A percentile compares a stretch with the other conserved stretches of the same genome.
Evolutionary conservation across 2,113 vertebrate genomes (phyloP).

Genomic region (Pygoscelis antarcticus): DNA sequence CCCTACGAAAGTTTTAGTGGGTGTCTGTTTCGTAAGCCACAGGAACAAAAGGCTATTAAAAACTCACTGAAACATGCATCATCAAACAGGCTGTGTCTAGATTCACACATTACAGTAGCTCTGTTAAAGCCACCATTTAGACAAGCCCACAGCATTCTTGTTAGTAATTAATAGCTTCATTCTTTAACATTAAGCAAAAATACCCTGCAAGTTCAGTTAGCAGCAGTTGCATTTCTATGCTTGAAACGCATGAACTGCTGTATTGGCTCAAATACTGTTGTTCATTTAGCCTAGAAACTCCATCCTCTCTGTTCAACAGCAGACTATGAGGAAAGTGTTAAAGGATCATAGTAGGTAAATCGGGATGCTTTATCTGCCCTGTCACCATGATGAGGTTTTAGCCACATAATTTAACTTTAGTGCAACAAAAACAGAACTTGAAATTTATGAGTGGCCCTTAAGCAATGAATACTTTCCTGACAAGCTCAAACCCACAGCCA

Average conservation of each 20-base stretch:
- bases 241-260: background rate
- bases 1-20: conserved; percentile 16
- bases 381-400: background rate
- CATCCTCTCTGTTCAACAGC: background rate
- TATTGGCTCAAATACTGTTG: background rate
- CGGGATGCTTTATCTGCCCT: background rate
- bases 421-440: background rate
- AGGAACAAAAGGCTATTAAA: background rate
- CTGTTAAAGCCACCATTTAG: background rate
- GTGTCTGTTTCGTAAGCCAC: background rate
- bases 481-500: background rate
- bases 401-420: background rate
- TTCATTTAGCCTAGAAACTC: background rate
- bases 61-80: background rate
- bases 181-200: background rate
- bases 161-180: background rate
- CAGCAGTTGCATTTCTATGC: background rate
- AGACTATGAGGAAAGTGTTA: background rate
- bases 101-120: background rate
- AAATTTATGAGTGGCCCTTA: background rate
- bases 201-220: background rate
- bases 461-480: background rate
- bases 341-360: background rate
- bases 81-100: background rate
- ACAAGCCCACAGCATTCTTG: background rate